A percentile compares a stretch with the other conserved stretches of the same genome.
phyloP scores from a whole-genome alignment of 2,797 vertebrate genomes.

The Amphiprion clarkii region DNA sequence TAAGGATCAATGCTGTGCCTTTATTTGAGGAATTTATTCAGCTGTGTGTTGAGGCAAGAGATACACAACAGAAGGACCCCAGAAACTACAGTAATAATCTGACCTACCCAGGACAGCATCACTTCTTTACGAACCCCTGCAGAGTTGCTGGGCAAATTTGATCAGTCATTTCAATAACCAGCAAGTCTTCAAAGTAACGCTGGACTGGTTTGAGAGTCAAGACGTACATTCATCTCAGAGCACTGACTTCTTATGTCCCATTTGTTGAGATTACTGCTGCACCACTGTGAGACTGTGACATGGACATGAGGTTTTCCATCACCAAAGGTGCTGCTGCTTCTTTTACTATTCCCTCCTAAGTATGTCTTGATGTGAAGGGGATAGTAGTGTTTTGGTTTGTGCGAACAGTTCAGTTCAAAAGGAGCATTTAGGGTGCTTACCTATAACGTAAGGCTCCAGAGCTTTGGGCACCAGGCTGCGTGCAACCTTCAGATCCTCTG shows the following conservation, averaged over 20 bases:
- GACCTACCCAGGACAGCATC: background rate
- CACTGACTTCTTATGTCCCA: background rate
- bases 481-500: slow-evolving; percentile 94
- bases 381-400: background rate
- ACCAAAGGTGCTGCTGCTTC: too few relatives aligned
- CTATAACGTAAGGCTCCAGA: slow-evolving; percentile 98
- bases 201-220: background rate
- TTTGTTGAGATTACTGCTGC: background rate
- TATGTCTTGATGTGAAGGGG: background rate
- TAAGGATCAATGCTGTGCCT: too few relatives aligned
- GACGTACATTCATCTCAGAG: background rate
- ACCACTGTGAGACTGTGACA: background rate
- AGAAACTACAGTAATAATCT: too few relatives aligned
- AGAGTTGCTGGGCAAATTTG: background rate
- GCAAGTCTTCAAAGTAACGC: background rate
- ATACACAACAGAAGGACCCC: too few relatives aligned
- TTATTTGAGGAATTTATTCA: too few relatives aligned
- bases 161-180: background rate
- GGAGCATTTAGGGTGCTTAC: slow-evolving; percentile 75
- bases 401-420: background rate
- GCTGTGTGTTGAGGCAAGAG: too few relatives aligned
- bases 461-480: slow-evolving; percentile 97
- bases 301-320: background rate
- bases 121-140: background rate
- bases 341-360: too few relatives aligned